phyloP scores from a whole-genome alignment of 2,888 invertebrate genomes.

The Leptinotarsa juncta region DNA sequence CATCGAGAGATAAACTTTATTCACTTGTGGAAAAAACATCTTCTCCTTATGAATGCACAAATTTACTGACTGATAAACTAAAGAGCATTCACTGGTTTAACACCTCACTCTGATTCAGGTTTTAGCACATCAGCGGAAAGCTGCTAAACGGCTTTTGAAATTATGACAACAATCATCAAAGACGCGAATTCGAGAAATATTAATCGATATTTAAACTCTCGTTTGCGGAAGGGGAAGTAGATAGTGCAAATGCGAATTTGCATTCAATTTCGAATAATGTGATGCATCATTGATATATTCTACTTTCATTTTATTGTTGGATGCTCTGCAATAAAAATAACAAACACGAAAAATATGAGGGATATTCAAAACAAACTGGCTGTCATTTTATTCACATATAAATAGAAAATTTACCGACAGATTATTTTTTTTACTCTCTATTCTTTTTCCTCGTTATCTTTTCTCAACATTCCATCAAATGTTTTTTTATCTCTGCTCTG shows the following conservation, averaged over 20 bases:
- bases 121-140: neutral
- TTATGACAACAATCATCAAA: neutral
- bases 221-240: neutral
- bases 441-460: no score
- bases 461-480: no score
- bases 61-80: neutral
- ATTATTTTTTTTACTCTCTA: no score
- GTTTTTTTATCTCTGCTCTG: no score
- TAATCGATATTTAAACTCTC: neutral
- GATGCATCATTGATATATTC: no score
- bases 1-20: neutral
- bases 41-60: neutral
- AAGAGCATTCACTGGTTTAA: neutral
- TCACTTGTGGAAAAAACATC: conserved; percentile 5
- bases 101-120: neutral
- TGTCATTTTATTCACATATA: no score
- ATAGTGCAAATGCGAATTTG: neutral
- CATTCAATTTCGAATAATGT: no score
- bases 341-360: no score
- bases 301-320: no score
- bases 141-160: neutral
- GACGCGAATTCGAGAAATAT: neutral
- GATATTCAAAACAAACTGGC: no score
- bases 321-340: no score
- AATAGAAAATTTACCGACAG: no score